Conservation (phyloP, 2,888 invertebrate genomes). For the Lepas anatifera region DNA sequence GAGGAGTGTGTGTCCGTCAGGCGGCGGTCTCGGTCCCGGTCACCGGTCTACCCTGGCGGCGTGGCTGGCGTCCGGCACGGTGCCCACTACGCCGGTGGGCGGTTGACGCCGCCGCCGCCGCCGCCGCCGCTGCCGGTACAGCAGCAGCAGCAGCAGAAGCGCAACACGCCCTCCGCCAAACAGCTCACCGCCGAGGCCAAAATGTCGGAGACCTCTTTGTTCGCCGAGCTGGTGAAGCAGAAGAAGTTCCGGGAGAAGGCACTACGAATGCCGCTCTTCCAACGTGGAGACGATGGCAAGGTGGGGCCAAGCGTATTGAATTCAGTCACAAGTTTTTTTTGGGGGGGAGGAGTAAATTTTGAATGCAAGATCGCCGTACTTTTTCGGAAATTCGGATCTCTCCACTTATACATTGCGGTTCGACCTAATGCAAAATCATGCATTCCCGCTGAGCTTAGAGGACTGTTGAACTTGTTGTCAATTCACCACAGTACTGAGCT, state of each 20-base stretch:
- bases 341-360: no score
- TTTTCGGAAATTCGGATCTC: no score
- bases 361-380: no score
- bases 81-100: neutral
- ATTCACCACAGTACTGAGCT: no score
- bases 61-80: no score
- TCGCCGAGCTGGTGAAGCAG: conserved; percentile 78
- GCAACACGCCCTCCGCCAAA: conserved; percentile 13
- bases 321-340: no score
- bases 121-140: conserved; percentile 12
- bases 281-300: neutral
- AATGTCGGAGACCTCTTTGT: conserved; percentile 76
- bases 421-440: no score
- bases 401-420: no score
- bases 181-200: conserved; percentile 42
- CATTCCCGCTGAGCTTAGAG: no score
- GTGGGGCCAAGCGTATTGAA: neutral
- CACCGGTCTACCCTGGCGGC: neutral
- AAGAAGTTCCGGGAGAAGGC: conserved; percentile 33
- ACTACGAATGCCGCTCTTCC: neutral
- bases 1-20: no score
- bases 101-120: neutral
- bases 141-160: conserved; percentile 10
- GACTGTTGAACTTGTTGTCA: no score
- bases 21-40: neutral